phyloP scores from a whole-genome alignment of 2,797 vertebrate genomes.

The Ptychadena robeensis region DNA sequence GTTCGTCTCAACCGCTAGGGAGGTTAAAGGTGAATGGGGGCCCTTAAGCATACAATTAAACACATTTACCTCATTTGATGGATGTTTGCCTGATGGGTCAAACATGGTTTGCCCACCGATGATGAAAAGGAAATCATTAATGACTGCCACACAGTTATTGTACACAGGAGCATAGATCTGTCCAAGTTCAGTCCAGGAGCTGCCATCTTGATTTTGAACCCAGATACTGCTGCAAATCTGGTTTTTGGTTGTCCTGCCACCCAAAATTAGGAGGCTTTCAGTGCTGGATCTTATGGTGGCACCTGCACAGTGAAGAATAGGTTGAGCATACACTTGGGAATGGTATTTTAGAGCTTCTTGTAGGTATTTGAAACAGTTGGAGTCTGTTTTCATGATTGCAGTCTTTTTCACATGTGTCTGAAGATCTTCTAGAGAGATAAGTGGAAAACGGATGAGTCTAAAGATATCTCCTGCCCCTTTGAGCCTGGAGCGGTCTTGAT shows the following conservation, averaged over 20 bases:
- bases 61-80: slow-evolving; percentile 68
- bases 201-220: slow-evolving; percentile 61
- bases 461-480: slow-evolving; percentile 53
- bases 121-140: slow-evolving; percentile 69
- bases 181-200: slow-evolving; percentile 61
- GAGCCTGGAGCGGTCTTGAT: background rate
- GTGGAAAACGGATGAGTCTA: slow-evolving; percentile 64
- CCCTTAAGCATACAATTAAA: background rate
- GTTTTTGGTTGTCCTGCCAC: slow-evolving; percentile 63
- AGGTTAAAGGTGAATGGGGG: no score
- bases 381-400: slow-evolving; percentile 61
- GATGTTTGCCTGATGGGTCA: slow-evolving; percentile 66
- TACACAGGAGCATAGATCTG: slow-evolving; percentile 67
- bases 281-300: background rate
- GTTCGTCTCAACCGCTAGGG: no score
- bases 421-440: slow-evolving; percentile 65
- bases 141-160: slow-evolving; percentile 66
- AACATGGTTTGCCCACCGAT: slow-evolving; percentile 69
- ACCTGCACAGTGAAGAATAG: slow-evolving; percentile 48
- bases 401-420: slow-evolving; percentile 53
- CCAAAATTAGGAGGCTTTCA: slow-evolving; percentile 59
- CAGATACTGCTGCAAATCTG: slow-evolving; percentile 61
- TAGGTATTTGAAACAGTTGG: slow-evolving; percentile 63
- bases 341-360: slow-evolving; percentile 68
- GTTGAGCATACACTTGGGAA: slow-evolving; percentile 61